Evolutionary conservation across 37 sponge, comb jelly and placozoan genomes (phyloP).

Genomic region (Eunapius fragilis): DNA sequence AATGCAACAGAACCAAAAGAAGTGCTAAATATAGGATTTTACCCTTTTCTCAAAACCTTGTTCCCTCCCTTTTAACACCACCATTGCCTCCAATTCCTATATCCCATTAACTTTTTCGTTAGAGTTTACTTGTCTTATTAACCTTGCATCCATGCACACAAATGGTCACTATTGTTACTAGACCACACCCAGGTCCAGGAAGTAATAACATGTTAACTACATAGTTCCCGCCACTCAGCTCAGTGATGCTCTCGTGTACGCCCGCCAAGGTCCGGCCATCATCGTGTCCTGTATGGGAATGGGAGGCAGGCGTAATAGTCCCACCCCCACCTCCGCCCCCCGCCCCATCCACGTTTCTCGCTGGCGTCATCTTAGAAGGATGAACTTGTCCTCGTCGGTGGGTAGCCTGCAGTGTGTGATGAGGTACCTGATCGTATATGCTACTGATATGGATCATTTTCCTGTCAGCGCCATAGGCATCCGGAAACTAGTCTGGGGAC

Average conservation of each 20-base stretch:
- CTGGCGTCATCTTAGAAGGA: conserved; percentile 28
- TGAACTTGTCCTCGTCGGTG: conserved; percentile 11
- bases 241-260: conserved; percentile 29
- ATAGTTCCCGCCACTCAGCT: conserved; percentile 21
- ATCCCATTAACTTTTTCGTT: too few species aligned
- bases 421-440: background rate
- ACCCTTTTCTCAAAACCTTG: too few species aligned
- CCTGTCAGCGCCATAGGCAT: background rate
- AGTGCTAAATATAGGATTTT: too few species aligned
- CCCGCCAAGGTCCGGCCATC: conserved; percentile 4
- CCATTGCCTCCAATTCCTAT: too few species aligned
- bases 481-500: too few species aligned
- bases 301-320: background rate
- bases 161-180: too few species aligned
- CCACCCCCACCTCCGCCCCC: background rate
- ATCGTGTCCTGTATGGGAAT: conserved; percentile 25
- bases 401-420: background rate
- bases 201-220: background rate
- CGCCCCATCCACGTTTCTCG: background rate
- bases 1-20: too few species aligned
- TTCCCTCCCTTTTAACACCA: too few species aligned
- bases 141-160: too few species aligned
- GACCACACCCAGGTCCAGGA: too few species aligned
- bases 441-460: background rate
- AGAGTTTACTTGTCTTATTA: too few species aligned